Evolutionary conservation across 35 echinoderm and acorn worm species (phyloP).

Genomic region (Apostichopus californicus): DNA sequence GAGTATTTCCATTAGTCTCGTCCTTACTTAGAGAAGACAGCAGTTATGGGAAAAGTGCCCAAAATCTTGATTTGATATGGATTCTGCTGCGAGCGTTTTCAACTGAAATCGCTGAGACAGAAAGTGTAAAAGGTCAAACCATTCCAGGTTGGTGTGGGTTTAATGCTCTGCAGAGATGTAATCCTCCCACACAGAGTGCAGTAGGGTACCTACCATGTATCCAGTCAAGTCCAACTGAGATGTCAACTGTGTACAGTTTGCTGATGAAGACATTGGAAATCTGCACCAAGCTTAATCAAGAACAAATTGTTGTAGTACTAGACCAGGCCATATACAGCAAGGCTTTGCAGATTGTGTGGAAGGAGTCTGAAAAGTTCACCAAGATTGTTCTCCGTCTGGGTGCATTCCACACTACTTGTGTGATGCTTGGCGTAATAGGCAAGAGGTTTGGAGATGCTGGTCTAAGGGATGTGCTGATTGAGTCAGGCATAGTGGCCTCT

Average conservation of each 20-base stretch:
- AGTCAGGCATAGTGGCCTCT: no score
- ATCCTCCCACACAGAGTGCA: not conserved
- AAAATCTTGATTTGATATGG: not conserved
- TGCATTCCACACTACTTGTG: no score
- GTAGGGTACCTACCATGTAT: not conserved
- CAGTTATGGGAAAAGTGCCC: not conserved
- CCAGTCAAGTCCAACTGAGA: constrained; percentile 13
- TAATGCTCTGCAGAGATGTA: not conserved
- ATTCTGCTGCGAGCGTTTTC: not conserved
- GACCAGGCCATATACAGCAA: not conserved
- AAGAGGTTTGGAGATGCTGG: no score
- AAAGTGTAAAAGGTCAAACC: not conserved
- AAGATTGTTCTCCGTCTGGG: no score
- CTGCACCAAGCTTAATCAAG: not conserved
- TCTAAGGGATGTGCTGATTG: no score
- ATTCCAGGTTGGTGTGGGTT: constrained; percentile 17
- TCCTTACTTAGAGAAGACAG: not conserved
- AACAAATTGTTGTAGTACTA: not conserved
- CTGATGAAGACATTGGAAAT: not conserved
- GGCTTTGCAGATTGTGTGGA: no score
- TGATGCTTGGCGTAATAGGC: no score
- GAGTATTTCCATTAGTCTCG: not conserved
- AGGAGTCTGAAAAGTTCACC: no score
- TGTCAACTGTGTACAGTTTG: not conserved
- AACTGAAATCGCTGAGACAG: not conserved